phyloP scores from a whole-genome alignment of 2,113 vertebrate genomes.

The Gymnorhina tibicen region DNA sequence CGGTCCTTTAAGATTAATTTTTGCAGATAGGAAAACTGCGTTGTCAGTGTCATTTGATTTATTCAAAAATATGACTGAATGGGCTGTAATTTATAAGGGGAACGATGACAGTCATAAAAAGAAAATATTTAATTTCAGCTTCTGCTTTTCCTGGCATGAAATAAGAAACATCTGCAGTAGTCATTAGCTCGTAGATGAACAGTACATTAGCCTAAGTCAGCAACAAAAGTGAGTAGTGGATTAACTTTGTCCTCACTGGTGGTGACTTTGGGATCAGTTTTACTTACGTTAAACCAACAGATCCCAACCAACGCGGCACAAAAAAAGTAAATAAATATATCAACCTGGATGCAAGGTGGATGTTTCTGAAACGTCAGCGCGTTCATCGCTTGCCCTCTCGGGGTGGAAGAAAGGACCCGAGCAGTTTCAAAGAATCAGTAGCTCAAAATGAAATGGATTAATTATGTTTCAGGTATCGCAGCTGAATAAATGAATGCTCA shows the following conservation, averaged over 20 bases:
- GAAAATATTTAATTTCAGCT: slow-evolving; percentile 65
- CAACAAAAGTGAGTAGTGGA: not conserved
- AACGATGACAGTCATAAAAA: slow-evolving; percentile 52
- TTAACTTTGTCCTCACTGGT: slow-evolving; percentile 13
- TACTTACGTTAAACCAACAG: not conserved
- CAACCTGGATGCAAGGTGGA: not conserved
- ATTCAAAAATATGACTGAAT: slow-evolving; percentile 43
- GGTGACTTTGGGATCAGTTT: slow-evolving; percentile 3
- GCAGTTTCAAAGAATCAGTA: not conserved
- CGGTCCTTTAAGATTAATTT: slow-evolving; percentile 37
- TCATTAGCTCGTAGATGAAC: slow-evolving; percentile 40
- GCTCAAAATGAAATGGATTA: not conserved
- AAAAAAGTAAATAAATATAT: not conserved
- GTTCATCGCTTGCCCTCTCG: not conserved
- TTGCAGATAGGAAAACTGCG: slow-evolving; percentile 52
- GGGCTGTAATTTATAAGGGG: slow-evolving; percentile 50
- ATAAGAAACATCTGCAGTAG: slow-evolving; percentile 53
- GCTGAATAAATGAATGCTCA: not conserved
- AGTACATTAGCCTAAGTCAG: slow-evolving; percentile 6
- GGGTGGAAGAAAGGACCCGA: not conserved
- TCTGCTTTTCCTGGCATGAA: slow-evolving; percentile 45
- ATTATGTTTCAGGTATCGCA: not conserved
- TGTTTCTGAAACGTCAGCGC: not conserved
- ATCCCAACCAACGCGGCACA: not conserved
- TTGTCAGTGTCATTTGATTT: slow-evolving; percentile 61